Conservation (phyloP, 2,888 invertebrate species). For the Creontiades dilutus region DNA sequence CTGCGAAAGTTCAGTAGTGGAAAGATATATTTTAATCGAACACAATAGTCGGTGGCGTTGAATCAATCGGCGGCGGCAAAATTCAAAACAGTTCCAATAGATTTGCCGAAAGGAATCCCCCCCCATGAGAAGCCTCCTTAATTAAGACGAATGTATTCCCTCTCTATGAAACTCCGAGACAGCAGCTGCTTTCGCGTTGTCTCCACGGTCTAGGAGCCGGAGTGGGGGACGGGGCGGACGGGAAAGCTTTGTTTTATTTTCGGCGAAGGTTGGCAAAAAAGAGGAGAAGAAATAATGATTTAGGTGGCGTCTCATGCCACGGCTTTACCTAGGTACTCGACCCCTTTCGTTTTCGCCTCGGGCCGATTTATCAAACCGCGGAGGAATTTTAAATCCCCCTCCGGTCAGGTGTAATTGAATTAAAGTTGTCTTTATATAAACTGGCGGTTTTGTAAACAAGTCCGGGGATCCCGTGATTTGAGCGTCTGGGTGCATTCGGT, state of each 20-base stretch:
- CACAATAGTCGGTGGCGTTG: not conserved
- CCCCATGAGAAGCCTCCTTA: slow-evolving; percentile 26
- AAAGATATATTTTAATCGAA: slow-evolving; percentile 4
- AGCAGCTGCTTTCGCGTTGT: slow-evolving; percentile 33
- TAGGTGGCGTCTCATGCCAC: not conserved
- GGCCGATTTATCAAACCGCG: not conserved
- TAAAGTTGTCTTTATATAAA: not conserved
- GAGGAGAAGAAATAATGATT: slow-evolving; percentile 5
- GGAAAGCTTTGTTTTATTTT: slow-evolving; percentile 26
- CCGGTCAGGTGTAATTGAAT: not conserved
- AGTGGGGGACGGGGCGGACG: not conserved
- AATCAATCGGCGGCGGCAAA: not conserved
- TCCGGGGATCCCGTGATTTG: too few relatives aligned
- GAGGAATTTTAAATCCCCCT: not conserved
- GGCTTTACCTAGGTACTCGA: not conserved
- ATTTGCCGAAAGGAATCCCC: slow-evolving; percentile 26
- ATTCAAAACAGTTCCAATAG: slow-evolving; percentile 23
- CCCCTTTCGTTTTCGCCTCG: not conserved
- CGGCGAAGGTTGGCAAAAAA: slow-evolving; percentile 9
- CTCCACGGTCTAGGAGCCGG: not conserved
- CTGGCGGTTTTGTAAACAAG: too few relatives aligned
- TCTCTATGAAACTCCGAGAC: not conserved
- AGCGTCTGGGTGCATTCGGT: too few relatives aligned
- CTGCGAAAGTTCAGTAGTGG: not conserved
- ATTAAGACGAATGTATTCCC: not conserved